Evolutionary conservation across 2,797 vertebrate genomes (phyloP).

Genomic region (Discoglossus pictus): DNA sequence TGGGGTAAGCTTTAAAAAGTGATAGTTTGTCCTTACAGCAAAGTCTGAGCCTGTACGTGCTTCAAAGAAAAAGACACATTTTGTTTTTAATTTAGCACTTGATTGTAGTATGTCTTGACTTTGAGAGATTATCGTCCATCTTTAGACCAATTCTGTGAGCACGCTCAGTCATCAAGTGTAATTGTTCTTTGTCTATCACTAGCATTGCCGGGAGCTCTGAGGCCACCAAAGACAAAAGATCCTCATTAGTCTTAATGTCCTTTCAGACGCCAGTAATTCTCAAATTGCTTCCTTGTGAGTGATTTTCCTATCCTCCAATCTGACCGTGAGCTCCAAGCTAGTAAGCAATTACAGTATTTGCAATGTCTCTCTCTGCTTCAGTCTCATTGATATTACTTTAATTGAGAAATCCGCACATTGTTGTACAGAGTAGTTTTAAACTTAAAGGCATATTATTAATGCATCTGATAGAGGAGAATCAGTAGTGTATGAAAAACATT

Average conservation of each 20-base stretch:
- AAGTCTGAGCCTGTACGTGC: no score
- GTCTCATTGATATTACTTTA: no score
- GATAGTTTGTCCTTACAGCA: no score
- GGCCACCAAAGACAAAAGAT: slow-evolving; percentile 23
- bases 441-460: no score
- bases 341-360: slow-evolving; percentile 7
- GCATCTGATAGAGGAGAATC: no score
- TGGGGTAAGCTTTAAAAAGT: no score
- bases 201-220: slow-evolving; percentile 13
- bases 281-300: slow-evolving; percentile 29
- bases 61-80: no score
- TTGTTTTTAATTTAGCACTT: no score
- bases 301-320: slow-evolving; percentile 18
- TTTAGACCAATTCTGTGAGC: slow-evolving; percentile 10
- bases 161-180: slow-evolving; percentile 14
- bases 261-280: slow-evolving; percentile 20
- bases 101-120: neutral
- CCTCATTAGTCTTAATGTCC: slow-evolving; percentile 34
- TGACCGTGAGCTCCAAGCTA: slow-evolving; percentile 4
- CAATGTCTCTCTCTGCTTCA: no score
- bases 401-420: no score
- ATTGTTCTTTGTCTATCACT: slow-evolving; percentile 9
- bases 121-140: slow-evolving; percentile 3
- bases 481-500: no score
- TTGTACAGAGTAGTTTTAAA: no score